These are phyloP conservation scores for Neomorphus geoffroyi DNA, from an alignment of 2,797 vertebrate genomes.

Conservation along the genomic window DNA sequence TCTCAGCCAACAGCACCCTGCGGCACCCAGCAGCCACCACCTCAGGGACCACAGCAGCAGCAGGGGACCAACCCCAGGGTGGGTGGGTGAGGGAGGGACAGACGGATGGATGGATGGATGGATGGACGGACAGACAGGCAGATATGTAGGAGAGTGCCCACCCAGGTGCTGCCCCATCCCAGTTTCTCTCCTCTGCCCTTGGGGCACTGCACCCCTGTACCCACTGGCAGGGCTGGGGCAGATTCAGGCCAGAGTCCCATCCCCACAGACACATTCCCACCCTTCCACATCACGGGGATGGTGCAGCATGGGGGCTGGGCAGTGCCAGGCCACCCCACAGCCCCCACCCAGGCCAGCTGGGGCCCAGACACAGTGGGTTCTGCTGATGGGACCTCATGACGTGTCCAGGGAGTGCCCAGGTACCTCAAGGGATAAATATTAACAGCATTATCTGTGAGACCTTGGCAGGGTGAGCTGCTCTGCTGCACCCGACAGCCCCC, in stretches of 20 bases:
- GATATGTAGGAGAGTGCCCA: not conserved
- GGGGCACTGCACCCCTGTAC: not conserved
- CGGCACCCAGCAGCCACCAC: not conserved
- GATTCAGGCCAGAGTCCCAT: not conserved
- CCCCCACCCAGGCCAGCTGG: not conserved
- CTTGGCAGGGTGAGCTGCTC: not conserved
- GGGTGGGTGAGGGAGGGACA: too few species aligned
- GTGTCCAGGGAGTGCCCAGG: fast-evolving
- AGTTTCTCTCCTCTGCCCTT: not conserved
- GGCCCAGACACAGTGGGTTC: not conserved
- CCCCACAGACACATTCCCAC: not conserved
- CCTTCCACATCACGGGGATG: too few species aligned
- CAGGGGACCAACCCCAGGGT: not conserved
- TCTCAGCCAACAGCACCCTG: not conserved
- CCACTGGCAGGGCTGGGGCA: not conserved
- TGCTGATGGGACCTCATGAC: not conserved
- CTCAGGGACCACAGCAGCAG: fast-evolving
- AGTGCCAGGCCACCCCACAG: not conserved
- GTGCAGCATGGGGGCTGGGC: fast-evolving
- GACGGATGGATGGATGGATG: not conserved
- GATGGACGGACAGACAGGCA: too few species aligned
- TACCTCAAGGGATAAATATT: not conserved
- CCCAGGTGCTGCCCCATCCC: not conserved
- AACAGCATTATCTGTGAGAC: not conserved
- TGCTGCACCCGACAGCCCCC: fast-evolving